Conservation (phyloP, 2,797 vertebrate genomes). For the Chelmon rostratus region DNA sequence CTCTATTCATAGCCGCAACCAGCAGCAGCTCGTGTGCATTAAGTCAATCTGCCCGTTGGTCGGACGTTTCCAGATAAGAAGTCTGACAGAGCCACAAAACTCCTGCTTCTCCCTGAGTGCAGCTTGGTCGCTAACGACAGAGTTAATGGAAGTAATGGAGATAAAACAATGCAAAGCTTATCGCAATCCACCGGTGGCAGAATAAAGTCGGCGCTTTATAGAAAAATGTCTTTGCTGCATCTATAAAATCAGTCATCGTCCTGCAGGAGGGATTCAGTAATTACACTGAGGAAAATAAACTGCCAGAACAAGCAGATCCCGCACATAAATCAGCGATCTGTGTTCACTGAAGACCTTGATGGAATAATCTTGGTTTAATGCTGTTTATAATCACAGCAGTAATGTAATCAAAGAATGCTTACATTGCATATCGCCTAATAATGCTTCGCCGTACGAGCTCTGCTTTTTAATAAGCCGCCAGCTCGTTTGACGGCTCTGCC, state of each 20-base stretch:
- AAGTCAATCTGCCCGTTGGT: constrained; percentile 3
- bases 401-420: constrained; percentile 7
- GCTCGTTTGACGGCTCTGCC: background rate
- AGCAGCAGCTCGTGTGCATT: constrained; percentile 3
- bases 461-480: background rate
- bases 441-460: background rate
- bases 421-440: background rate
- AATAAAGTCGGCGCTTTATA: background rate
- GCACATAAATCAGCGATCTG: constrained; percentile 13
- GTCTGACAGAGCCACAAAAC: background rate
- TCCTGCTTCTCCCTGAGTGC: background rate
- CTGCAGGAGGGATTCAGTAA: constrained; percentile 31
- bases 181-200: background rate
- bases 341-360: constrained; percentile 13
- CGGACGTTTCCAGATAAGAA: background rate
- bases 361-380: background rate
- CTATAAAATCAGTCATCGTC: constrained; percentile 14
- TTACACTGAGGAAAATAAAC: constrained; percentile 26
- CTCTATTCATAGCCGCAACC: constrained; percentile 29
- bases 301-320: constrained; percentile 15
- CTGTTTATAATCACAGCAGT: background rate
- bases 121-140: background rate
- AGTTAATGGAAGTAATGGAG: background rate
- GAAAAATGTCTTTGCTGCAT: background rate
- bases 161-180: background rate